phyloP scores from a whole-genome alignment of 2,888 invertebrate species.

The Xanthorhoe designata region DNA sequence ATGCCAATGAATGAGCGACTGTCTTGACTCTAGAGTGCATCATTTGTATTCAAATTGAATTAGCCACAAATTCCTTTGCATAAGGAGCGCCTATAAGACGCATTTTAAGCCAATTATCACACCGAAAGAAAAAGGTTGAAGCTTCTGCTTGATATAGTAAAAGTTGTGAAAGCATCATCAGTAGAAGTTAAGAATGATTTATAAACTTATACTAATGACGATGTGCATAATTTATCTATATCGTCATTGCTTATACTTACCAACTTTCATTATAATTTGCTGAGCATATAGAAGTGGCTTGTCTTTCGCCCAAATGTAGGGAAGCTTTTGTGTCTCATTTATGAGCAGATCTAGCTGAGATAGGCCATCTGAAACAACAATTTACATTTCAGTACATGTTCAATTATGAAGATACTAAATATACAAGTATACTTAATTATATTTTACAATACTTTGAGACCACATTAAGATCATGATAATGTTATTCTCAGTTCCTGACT shows the following conservation, averaged over 20 bases:
- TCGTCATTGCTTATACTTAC: no score
- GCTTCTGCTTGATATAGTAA: no score
- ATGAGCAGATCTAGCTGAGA: conserved; percentile 64
- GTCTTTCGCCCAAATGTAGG: conserved; percentile 87
- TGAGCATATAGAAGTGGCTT: conserved; percentile 90
- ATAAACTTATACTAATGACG: no score
- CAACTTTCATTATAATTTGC: conserved; percentile 89
- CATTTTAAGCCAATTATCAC: background rate
- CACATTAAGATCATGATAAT: no score
- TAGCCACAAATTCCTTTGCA: background rate
- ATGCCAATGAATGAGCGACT: background rate
- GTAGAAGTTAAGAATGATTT: background rate
- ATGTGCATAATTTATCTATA: no score
- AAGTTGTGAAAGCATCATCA: background rate
- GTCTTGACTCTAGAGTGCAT: background rate
- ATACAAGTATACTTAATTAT: no score
- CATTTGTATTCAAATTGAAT: background rate
- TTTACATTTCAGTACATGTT: background rate
- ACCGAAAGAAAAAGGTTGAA: background rate
- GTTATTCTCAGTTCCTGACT: no score
- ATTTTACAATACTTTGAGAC: no score
- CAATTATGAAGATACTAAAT: background rate
- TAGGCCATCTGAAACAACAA: conserved; percentile 56
- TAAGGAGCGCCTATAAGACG: background rate
- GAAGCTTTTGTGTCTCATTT: conserved; percentile 80